Conservation (phyloP, 2,888 invertebrate genomes). For the Drosophila fulvimacula region DNA sequence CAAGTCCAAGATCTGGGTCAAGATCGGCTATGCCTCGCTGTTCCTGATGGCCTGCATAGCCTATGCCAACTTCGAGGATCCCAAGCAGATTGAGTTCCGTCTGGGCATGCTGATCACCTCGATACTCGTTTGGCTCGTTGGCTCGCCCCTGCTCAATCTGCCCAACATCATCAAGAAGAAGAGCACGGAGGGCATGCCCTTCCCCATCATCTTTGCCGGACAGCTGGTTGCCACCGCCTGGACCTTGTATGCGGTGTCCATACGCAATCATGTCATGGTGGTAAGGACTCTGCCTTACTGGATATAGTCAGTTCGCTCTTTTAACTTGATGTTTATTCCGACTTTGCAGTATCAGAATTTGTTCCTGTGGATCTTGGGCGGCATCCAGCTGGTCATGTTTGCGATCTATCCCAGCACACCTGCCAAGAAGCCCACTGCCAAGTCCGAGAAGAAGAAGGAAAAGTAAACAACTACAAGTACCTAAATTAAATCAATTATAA, state of each 20-base stretch:
- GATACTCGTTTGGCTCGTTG: slow-evolving; percentile 87
- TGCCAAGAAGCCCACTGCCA: slow-evolving; percentile 58
- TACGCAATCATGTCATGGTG: slow-evolving; percentile 79
- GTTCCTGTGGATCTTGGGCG: slow-evolving; percentile 87
- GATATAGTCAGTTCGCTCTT: background rate
- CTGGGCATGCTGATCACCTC: slow-evolving; percentile 89
- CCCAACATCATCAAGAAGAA: slow-evolving; percentile 91
- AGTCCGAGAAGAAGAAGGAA: slow-evolving; percentile 69
- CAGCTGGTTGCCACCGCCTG: slow-evolving; percentile 87
- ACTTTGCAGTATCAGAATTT: slow-evolving; percentile 89
- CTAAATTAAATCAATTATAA: background rate
- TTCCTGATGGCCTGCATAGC: slow-evolving; percentile 87
- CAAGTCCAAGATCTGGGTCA: slow-evolving; percentile 86
- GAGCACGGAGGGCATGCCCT: slow-evolving; percentile 94
- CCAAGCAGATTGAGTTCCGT: slow-evolving; percentile 88
- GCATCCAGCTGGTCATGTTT: slow-evolving; percentile 89
- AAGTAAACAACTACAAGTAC: slow-evolving; percentile 46
- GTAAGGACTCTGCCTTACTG: slow-evolving; percentile 62
- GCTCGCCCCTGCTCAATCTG: slow-evolving; percentile 89
- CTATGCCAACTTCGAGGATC: slow-evolving; percentile 89
- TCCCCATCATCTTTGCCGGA: slow-evolving; percentile 94
- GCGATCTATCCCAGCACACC: slow-evolving; percentile 88
- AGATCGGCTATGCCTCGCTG: slow-evolving; percentile 86
- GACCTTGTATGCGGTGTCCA: slow-evolving; percentile 83
- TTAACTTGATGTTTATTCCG: slow-evolving; percentile 62